These are phyloP conservation scores for Lethenteron camtschaticum DNA, from an alignment of 2,113 vertebrate species.

Conservation along the genomic window DNA sequence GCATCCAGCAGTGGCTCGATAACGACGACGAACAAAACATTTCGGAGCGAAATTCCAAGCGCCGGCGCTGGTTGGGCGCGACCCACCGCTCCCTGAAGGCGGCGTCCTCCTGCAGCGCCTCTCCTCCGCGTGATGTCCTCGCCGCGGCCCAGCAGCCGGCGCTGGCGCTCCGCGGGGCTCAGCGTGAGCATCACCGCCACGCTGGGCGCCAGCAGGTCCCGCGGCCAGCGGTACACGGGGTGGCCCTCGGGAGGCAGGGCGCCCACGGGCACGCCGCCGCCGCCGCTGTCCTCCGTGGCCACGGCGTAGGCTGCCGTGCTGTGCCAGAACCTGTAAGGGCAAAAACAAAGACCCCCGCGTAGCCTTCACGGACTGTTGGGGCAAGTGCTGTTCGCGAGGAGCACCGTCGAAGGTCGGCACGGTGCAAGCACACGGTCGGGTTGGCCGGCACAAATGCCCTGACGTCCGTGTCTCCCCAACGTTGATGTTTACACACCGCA, in stretches of 20 bases:
- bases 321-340: slow-evolving; percentile 52
- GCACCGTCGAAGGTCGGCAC: no score
- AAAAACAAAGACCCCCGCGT: neutral
- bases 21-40: no score
- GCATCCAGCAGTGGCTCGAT: no score
- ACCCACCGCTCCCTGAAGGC: no score
- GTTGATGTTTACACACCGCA: no score
- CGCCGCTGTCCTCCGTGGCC: slow-evolving; percentile 44
- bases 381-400: no score
- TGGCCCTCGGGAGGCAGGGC: slow-evolving; percentile 39
- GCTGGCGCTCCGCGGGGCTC: slow-evolving; percentile 34
- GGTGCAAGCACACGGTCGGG: no score
- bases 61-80: no score
- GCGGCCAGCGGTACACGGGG: slow-evolving; percentile 50
- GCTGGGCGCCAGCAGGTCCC: slow-evolving; percentile 47
- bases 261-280: slow-evolving; percentile 12
- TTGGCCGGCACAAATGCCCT: no score
- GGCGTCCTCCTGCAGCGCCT: slow-evolving; percentile 27
- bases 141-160: slow-evolving; percentile 36
- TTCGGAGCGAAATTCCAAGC: no score
- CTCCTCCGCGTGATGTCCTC: slow-evolving; percentile 48
- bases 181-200: slow-evolving; percentile 53
- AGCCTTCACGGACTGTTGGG: no score
- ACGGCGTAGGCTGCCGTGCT: slow-evolving; percentile 75
- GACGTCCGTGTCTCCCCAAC: no score